phyloP scores from a whole-genome alignment of 2,113 vertebrate genomes.

The Shinisaurus crocodilurus region DNA sequence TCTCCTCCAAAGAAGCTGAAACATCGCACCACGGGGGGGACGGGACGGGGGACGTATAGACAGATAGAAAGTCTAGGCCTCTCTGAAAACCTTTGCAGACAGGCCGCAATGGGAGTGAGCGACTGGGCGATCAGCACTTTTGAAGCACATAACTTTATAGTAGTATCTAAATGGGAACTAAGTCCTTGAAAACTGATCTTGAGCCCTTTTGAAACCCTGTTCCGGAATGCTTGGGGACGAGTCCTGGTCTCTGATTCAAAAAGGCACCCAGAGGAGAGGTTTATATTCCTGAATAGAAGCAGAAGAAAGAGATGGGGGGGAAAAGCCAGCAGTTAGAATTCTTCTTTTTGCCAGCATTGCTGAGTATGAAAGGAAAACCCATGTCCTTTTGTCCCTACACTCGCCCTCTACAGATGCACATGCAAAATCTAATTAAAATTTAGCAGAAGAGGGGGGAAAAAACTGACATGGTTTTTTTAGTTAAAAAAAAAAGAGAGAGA shows the following conservation, averaged over 20 bases:
- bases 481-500: slow-evolving; percentile 79
- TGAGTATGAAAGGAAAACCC: slow-evolving; percentile 14
- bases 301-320: fast-evolving
- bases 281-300: slow-evolving; percentile 10
- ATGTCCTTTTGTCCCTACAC: slow-evolving; percentile 60
- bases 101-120: background rate
- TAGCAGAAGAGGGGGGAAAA: slow-evolving; percentile 54
- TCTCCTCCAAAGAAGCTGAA: background rate
- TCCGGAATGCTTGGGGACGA: background rate
- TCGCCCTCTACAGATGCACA: slow-evolving; percentile 60
- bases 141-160: slow-evolving; percentile 7
- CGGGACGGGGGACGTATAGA: background rate
- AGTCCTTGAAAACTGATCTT: slow-evolving; percentile 36
- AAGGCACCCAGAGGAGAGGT: background rate
- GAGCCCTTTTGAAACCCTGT: slow-evolving; percentile 15
- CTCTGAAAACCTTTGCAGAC: background rate
- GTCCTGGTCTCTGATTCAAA: slow-evolving; percentile 6
- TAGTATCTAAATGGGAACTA: slow-evolving; percentile 4
- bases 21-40: background rate
- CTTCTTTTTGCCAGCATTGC: slow-evolving; percentile 32
- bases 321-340: background rate
- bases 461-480: slow-evolving; percentile 80
- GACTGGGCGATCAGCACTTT: background rate
- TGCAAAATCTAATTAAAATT: slow-evolving; percentile 73
- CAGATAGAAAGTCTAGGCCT: background rate